These are phyloP conservation scores for Drosophila melanosoma DNA, from an alignment of 2,888 invertebrate species.

Conservation along the genomic window DNA sequence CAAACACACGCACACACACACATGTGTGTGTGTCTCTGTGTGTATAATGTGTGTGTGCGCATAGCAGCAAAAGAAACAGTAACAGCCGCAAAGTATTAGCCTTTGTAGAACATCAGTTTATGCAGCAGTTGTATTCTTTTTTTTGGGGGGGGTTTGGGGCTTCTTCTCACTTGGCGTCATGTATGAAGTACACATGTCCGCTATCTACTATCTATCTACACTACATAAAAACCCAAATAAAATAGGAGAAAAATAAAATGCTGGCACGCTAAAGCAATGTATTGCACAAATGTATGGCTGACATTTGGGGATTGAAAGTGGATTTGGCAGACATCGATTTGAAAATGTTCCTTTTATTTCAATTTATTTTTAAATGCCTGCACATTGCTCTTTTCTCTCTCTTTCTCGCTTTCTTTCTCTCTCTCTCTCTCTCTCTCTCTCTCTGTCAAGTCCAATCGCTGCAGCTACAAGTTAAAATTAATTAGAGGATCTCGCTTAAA, in stretches of 20 bases:
- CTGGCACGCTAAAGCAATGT: constrained; percentile 48
- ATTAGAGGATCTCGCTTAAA: constrained; percentile 23
- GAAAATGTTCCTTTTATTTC: constrained; percentile 44
- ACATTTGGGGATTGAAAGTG: constrained; percentile 63
- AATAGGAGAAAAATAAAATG: constrained; percentile 1
- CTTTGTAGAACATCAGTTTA: constrained; percentile 12
- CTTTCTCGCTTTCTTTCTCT: not conserved
- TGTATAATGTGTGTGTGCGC: not conserved
- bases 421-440: constrained; percentile 5
- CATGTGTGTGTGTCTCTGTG: not conserved
- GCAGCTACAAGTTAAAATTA: constrained; percentile 42
- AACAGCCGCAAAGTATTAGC: constrained; percentile 40
- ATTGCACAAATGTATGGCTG: constrained; percentile 62
- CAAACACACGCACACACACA: not conserved
- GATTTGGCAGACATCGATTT: constrained; percentile 69
- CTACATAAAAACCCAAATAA: constrained; percentile 3
- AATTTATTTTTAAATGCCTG: constrained; percentile 65
- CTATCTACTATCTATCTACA: constrained; percentile 14
- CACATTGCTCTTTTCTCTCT: constrained; percentile 13
- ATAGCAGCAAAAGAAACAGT: constrained; percentile 14
- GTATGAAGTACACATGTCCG: constrained; percentile 25
- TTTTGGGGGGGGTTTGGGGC: not conserved
- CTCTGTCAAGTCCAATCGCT: constrained; percentile 42
- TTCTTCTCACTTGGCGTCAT: constrained; percentile 19
- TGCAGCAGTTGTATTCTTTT: not conserved